Conservation (phyloP, 2,797 vertebrate genomes). For the Micropoecilia bifurca region DNA sequence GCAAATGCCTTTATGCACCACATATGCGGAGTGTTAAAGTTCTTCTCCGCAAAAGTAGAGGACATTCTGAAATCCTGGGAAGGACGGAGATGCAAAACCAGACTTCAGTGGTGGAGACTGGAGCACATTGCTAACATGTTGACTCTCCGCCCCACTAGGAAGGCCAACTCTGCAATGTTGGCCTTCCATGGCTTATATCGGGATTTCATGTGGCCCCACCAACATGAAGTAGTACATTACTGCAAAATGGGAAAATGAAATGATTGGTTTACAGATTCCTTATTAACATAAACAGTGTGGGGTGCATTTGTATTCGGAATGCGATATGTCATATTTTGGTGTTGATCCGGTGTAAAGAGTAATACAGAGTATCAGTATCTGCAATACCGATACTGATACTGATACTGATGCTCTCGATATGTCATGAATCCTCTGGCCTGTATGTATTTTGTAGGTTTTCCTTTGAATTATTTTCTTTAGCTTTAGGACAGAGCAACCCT, state of each 20-base stretch:
- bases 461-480: too few relatives aligned
- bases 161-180: neutral
- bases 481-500: too few relatives aligned
- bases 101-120: neutral
- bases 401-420: too few relatives aligned
- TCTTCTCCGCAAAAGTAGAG: neutral
- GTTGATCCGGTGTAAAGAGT: too few relatives aligned
- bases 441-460: too few relatives aligned
- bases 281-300: neutral
- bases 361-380: too few relatives aligned
- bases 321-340: too few relatives aligned
- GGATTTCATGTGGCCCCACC: neutral
- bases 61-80: neutral
- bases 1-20: neutral
- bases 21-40: neutral
- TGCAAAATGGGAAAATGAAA: neutral
- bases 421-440: too few relatives aligned
- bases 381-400: too few relatives aligned
- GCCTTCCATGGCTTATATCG: too few relatives aligned
- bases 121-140: neutral
- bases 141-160: too few relatives aligned
- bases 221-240: neutral
- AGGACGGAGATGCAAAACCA: neutral
- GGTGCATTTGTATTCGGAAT: neutral
- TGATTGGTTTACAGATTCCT: neutral